A percentile compares a stretch with the other conserved stretches of the same genome.
phyloP scores from a whole-genome alignment of 2,797 vertebrate species.

The Poecilia picta region DNA sequence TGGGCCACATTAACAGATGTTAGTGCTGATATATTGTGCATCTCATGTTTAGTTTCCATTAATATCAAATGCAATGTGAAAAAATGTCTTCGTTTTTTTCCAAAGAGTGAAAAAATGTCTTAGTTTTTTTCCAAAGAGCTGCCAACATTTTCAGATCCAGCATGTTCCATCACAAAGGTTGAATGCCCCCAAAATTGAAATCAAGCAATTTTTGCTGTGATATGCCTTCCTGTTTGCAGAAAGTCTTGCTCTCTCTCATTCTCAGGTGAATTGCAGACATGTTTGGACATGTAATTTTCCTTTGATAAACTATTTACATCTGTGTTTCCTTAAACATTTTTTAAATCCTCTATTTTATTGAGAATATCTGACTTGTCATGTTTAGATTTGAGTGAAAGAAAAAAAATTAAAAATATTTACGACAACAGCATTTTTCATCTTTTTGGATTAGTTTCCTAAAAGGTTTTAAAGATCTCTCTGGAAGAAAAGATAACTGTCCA shows the following conservation, averaged over 20 bases:
- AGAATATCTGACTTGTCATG: background rate
- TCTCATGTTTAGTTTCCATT: too few species aligned
- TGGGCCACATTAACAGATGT: too few species aligned
- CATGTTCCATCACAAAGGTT: background rate
- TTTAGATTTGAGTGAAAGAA: background rate
- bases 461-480: background rate
- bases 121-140: background rate
- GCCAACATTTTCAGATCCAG: background rate
- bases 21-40: too few species aligned
- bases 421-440: background rate
- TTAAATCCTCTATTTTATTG: background rate
- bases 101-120: background rate
- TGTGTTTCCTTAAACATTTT: background rate
- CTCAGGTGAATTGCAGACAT: background rate
- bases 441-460: background rate
- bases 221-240: too few species aligned
- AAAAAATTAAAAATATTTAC: background rate
- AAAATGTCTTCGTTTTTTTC: background rate
- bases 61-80: too few species aligned
- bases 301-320: background rate
- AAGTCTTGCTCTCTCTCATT: background rate
- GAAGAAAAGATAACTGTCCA: constrained; percentile 1
- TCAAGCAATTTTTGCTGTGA: too few species aligned
- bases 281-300: background rate
- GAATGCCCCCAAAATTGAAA: too few species aligned